These are phyloP conservation scores for Muschampia plurimacula DNA, from an alignment of 2,888 invertebrate genomes.

Conservation along the genomic window DNA sequence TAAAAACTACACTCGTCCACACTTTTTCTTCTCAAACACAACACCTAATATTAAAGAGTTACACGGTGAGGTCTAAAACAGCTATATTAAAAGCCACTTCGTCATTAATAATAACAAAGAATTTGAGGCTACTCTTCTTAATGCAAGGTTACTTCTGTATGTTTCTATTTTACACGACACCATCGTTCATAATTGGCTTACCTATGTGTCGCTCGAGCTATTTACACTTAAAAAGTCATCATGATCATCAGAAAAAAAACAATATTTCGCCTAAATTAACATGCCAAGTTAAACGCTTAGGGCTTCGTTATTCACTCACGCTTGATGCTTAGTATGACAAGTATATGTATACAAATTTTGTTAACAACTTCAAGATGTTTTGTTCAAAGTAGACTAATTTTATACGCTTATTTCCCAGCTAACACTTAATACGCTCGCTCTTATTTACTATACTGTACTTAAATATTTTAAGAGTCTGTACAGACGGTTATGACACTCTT, in stretches of 20 bases:
- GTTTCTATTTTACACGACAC: conserved; percentile 1
- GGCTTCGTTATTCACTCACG: conserved; percentile 44
- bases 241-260: conserved; percentile 2
- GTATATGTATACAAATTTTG: background rate
- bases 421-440: conserved; percentile 31
- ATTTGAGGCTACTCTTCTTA: background rate
- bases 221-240: conserved; percentile 15
- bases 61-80: too few species aligned
- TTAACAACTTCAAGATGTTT: conserved; percentile 7
- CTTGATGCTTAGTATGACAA: conserved; percentile 21
- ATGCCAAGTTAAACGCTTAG: conserved; percentile 60
- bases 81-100: background rate
- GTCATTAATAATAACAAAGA: background rate
- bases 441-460: conserved; percentile 19
- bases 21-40: too few species aligned
- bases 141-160: conserved; percentile 1
- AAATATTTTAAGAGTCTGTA: conserved; percentile 39
- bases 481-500: conserved; percentile 26
- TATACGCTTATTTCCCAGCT: conserved; percentile 28
- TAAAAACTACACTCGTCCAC: too few species aligned
- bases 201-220: conserved; percentile 12
- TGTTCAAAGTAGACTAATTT: conserved; percentile 25
- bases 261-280: conserved; percentile 47
- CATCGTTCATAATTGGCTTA: conserved; percentile 17
- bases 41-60: too few species aligned